These are phyloP conservation scores for Enteromius viviparus DNA, from an alignment of 2,797 vertebrate species.

Conservation along the genomic window DNA sequence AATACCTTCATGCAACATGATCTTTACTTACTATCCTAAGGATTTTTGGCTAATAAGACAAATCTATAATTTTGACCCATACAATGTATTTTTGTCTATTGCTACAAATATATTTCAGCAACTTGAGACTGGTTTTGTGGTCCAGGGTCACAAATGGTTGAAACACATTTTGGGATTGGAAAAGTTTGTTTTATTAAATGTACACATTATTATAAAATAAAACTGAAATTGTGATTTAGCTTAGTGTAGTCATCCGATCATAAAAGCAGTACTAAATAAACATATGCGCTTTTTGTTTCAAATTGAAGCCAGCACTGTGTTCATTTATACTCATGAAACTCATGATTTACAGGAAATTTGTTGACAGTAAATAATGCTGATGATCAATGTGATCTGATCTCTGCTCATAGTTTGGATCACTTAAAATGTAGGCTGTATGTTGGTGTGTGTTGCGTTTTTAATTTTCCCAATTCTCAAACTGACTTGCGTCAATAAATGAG, in stretches of 20 bases:
- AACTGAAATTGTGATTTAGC: not conserved
- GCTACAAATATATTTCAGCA: no score
- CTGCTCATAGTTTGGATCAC: not conserved
- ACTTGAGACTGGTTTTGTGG: no score
- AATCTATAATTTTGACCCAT: no score
- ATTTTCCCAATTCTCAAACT: not conserved
- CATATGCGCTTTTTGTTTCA: not conserved
- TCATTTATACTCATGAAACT: not conserved
- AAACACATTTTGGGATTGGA: not conserved
- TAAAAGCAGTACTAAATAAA: not conserved
- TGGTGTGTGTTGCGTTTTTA: no score
- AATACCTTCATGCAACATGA: no score
- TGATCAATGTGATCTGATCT: not conserved
- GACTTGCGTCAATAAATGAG: not conserved
- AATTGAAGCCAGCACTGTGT: not conserved
- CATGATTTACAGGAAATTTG: not conserved
- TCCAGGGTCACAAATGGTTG: not conserved
- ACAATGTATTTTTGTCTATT: no score
- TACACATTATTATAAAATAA: not conserved
- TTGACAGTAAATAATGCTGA: not conserved
- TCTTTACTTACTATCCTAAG: no score
- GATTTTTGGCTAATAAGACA: no score
- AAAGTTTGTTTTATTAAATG: not conserved
- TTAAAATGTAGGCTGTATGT: no score
- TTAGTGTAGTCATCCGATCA: not conserved